Percentiles rank a stretch among this genome's conserved stretches.
phyloP scores from a whole-genome alignment of 53 echinoderm and acorn worm species.

The Echinometra lucunter region DNA sequence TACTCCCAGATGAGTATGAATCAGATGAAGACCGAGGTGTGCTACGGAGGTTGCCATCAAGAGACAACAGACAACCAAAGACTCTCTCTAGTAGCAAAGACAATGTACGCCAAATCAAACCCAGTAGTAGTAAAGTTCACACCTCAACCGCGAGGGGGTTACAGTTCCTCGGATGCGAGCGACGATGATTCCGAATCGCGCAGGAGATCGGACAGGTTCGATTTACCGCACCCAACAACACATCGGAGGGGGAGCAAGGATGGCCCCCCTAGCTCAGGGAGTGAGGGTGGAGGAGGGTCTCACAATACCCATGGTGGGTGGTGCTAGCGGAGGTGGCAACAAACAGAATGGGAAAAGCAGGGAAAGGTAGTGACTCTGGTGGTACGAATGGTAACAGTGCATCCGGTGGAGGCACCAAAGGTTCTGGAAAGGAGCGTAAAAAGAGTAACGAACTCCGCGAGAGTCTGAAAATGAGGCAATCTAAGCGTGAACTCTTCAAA shows the following conservation, averaged over 20 bases:
- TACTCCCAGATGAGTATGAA: constrained; percentile 82
- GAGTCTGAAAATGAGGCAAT: constrained; percentile 93
- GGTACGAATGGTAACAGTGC: constrained; percentile 68
- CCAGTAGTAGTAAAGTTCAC: constrained; percentile 77
- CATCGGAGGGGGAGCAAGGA: constrained; percentile 95
- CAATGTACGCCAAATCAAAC: constrained; percentile 87
- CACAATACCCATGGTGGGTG: constrained; percentile 76
- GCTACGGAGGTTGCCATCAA: constrained; percentile 70
- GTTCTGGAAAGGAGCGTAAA: constrained; percentile 77
- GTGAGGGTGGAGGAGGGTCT: constrained; percentile 75
- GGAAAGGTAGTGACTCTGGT: constrained; percentile 73
- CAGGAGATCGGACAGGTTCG: constrained; percentile 93
- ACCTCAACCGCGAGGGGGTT: constrained; percentile 77
- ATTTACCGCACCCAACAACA: constrained; percentile 82
- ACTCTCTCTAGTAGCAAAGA: constrained; percentile 77
- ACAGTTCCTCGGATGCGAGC: constrained; percentile 98
- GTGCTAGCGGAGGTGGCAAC: constrained; percentile 69
- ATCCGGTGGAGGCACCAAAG: constrained; percentile 67
- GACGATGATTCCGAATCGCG: constrained; percentile 96
- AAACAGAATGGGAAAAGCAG: constrained; percentile 75
- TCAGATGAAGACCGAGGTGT: constrained; percentile 86
- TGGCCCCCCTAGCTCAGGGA: constrained; percentile 87
- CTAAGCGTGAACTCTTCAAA: constrained; percentile 94
- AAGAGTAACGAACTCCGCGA: constrained; percentile 97
- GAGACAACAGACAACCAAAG: constrained; percentile 85